Evolutionary conservation across 2,113 vertebrate species (phyloP), one percentile per base, ranked within the genome.

Genomic region (Apodemus speciosus): DNA sequence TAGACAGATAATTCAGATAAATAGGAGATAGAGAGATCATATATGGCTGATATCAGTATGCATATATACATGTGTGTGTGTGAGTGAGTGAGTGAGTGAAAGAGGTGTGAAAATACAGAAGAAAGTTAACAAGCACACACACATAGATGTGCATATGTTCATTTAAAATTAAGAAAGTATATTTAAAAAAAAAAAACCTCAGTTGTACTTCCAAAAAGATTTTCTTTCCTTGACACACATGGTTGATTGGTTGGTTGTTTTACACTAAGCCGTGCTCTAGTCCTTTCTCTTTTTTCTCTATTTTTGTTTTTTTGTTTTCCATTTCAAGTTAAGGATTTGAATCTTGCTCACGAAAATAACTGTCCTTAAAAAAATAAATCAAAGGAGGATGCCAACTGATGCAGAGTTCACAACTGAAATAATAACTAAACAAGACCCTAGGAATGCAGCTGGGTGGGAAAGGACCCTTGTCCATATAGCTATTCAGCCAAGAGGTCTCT

Each of bases 281-380:
- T 3, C 49, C 49, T 56, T 60, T 60, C 64, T 53, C 25, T 62
- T 30, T 60, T 60, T 21, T 62, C 7, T 32, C 1, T 32, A 1
- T 32, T 14, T 66, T 62, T 56, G 9, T 32, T 66, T 32, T 32
- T 66, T 32, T 13, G 10, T 66, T 72, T 62, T 85, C 56, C 27
- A 89, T 89, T 90, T 87, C 64, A 68, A 93, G 16, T 76, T 96
- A 58, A 89, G 13, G 18, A 62, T 92, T 94, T 73, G 10, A 84
- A 85, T 88, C 64, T 94, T 94, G 79, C 21, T 86, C 71, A 92
- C 46, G 77, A 72, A 95, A 95, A 88, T 85, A 92, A 88, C 66
- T 84, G 23, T 90, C 77, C 64, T 85, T 81, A 43, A 56, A 13
- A n/a, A 11, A 80, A 9, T 73, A 88, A 85, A 20, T 35, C 53